These are phyloP conservation scores for Xiphophorus hellerii DNA, from an alignment of 2,113 vertebrate genomes.

Conservation along the genomic window DNA sequence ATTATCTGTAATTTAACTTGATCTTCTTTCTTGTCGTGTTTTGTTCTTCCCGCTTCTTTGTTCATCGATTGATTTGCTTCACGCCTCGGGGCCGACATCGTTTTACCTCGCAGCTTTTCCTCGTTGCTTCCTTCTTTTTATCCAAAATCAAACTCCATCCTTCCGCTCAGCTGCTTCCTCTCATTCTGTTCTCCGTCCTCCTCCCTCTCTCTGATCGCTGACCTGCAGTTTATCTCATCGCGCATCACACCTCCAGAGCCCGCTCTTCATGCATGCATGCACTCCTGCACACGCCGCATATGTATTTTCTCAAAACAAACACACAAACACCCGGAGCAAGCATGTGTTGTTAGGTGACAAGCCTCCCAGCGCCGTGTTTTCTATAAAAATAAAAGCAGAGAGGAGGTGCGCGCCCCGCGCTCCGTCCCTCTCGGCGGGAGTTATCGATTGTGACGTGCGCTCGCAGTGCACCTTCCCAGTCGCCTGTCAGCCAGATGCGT, in stretches of 20 bases:
- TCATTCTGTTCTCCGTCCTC: neutral
- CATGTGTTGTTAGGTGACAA: conserved; percentile 59
- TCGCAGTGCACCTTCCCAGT: conserved; percentile 85
- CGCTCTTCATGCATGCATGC: conserved; percentile 41
- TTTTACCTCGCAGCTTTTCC: neutral
- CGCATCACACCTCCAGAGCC: conserved; percentile 35
- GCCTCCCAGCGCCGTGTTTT: neutral
- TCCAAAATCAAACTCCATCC: neutral
- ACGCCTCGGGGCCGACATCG: neutral
- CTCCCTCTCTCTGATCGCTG: neutral
- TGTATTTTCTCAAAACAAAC: conserved; percentile 67
- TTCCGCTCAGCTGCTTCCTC: neutral
- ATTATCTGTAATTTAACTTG: neutral
- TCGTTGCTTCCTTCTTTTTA: neutral
- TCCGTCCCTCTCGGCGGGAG: conserved; percentile 81
- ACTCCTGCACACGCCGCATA: conserved; percentile 55
- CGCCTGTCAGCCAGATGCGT: conserved; percentile 80
- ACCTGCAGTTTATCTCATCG: conserved; percentile 49
- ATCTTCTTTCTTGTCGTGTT: neutral
- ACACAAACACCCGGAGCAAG: conserved; percentile 55
- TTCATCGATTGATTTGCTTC: neutral
- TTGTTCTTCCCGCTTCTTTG: neutral
- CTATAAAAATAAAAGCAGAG: conserved; percentile 59
- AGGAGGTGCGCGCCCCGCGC: conserved; percentile 30
- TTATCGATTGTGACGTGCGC: conserved; percentile 78